Evolutionary conservation across 2,888 invertebrate species (phyloP).

Genomic region (Epiblema foenella): DNA sequence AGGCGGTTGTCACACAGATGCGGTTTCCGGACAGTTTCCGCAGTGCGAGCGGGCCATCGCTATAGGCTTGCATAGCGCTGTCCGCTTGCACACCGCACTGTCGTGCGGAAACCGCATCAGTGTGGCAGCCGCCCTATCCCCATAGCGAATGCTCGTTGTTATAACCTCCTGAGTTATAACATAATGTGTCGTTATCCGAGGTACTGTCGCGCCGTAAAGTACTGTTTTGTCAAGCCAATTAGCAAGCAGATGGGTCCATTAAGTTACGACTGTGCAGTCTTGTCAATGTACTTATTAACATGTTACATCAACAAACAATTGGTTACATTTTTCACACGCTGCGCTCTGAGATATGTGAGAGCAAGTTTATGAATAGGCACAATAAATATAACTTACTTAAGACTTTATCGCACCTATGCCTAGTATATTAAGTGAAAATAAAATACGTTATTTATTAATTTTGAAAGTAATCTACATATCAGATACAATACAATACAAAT

Average conservation of each 20-base stretch:
- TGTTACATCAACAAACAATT: conserved; percentile 30
- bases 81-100: too few relatives aligned
- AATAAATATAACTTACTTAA: not conserved
- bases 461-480: too few relatives aligned
- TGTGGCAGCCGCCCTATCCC: too few relatives aligned
- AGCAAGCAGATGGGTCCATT: conserved; percentile 40
- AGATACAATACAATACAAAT: too few relatives aligned
- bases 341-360: conserved; percentile 9
- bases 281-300: conserved; percentile 9
- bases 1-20: too few relatives aligned
- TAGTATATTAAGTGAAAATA: too few relatives aligned
- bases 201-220: conserved; percentile 12
- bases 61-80: too few relatives aligned
- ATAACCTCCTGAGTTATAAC: conserved; percentile 49
- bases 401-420: not conserved
- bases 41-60: too few relatives aligned
- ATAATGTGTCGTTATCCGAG: conserved; percentile 44
- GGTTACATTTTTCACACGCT: conserved; percentile 27
- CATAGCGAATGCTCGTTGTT: conserved; percentile 53
- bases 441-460: too few relatives aligned
- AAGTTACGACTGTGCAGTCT: conserved; percentile 23
- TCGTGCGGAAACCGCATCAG: too few relatives aligned
- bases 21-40: too few relatives aligned
- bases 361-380: conserved; percentile 6
- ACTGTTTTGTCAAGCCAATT: conserved; percentile 40